Base-by-base conservation (phyloP, 2,797 vertebrate species). In the Pagetopsis macropterus region DNA sequence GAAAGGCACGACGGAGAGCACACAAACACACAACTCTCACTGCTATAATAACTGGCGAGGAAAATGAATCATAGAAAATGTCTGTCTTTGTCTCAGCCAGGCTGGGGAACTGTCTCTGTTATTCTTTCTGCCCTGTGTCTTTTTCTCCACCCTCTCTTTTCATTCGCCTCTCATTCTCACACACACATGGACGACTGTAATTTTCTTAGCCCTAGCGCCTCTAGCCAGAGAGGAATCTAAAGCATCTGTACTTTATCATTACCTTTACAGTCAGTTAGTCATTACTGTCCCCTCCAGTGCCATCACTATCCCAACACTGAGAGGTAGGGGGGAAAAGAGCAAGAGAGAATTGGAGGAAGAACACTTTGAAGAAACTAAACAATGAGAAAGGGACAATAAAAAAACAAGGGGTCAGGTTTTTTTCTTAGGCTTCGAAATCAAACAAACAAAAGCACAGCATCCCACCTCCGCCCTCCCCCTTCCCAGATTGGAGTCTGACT, bases 171-270 rank as follows among this genome's bases (percentile, higher is more conserved):
- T 72, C 57, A 46, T 52, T 74, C 77, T 70, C 66, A 50, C 65
- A 19, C 27, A 23, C 46, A 23, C 71, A 49, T 0, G 41, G 61
- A 75, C 66, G 45, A 81, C 87, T 91, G 86, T 89, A 91, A 93
- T 93, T 94, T 90, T 87, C 82, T 77, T 60, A 88, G 84, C 82
- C 79, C 85, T 76, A 86, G 77, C 19, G 81, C 88, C 88, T 88
- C 72, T 67, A 87, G 88, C 85, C 86, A 89, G 78, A 84, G 77
- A 84, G 80, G 86, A 93, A 89, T 87, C 84, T 86, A 86, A 86
- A 90, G 81, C 68, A 80, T 86, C 90, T 91, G 79, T 86, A 82
- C 90, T 94, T 93, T 92, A 86, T 93, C 91, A 94, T 94, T 94
- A 93, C 89, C 86, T 92, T 88, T 90, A 89, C 81, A 87, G 86